Evolutionary conservation across 2,888 invertebrate genomes (phyloP).

Genomic region (Diloba caeruleocephala): DNA sequence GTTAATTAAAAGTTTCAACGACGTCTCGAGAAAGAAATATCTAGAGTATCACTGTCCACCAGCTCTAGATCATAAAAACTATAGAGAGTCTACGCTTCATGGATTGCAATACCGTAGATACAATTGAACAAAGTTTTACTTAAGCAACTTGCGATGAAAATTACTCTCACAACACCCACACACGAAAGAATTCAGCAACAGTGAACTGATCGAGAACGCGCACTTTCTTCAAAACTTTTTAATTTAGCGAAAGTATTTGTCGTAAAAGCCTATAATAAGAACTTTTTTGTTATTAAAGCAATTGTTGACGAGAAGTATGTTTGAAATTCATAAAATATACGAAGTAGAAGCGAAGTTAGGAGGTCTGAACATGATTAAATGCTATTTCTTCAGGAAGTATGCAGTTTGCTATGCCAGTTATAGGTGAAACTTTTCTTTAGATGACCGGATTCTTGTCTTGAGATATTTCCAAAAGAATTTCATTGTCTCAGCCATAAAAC

Average conservation of each 20-base stretch:
- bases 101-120: conserved; percentile 38
- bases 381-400: conserved; percentile 87
- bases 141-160: conserved; percentile 48
- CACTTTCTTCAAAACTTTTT: conserved; percentile 57
- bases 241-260: conserved; percentile 77
- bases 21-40: conserved; percentile 59
- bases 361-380: conserved; percentile 84
- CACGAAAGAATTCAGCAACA: conserved; percentile 51
- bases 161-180: conserved; percentile 38
- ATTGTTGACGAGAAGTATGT: conserved; percentile 82
- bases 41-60: conserved; percentile 53
- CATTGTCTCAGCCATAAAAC: conserved; percentile 11
- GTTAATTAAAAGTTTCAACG: conserved; percentile 66
- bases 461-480: conserved; percentile 54
- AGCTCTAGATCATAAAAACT: conserved; percentile 48
- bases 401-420: conserved; percentile 70
- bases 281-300: conserved; percentile 79
- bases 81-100: conserved; percentile 40
- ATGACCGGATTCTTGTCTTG: conserved; percentile 67
- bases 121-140: conserved; percentile 39
- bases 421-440: conserved; percentile 78
- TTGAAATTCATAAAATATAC: conserved; percentile 81
- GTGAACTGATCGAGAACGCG: conserved; percentile 49
- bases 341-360: conserved; percentile 76
- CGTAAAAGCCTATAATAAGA: conserved; percentile 71